Conservation (phyloP, 2,113 vertebrate species). For the Hemichromis elongatus region DNA sequence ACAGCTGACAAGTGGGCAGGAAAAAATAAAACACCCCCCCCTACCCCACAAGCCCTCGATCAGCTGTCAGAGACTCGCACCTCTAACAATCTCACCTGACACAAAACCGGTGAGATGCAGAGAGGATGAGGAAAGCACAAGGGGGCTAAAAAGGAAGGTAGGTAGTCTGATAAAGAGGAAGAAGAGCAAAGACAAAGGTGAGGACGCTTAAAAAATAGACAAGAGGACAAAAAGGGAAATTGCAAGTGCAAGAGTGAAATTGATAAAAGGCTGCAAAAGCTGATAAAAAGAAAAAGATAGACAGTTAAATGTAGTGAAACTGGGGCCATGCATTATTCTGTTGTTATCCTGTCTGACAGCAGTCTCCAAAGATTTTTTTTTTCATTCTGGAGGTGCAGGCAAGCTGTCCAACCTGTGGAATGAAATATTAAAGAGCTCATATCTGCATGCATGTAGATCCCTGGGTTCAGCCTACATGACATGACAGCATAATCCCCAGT, state of each 20-base stretch:
- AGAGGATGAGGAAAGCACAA: not conserved
- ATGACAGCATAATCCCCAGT: constrained; percentile 34
- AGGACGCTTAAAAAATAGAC: not conserved
- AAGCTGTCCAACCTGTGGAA: constrained; percentile 40
- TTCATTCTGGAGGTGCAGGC: constrained; percentile 28
- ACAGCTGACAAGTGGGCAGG: constrained; percentile 39
- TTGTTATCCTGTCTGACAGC: constrained; percentile 47
- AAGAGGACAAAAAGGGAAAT: not conserved
- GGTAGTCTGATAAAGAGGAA: not conserved
- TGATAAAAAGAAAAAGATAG: not conserved
- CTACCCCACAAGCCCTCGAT: not conserved
- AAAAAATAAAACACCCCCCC: not conserved
- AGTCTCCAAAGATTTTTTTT: constrained; percentile 15
- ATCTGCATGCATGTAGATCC: constrained; percentile 41
- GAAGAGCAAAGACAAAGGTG: not conserved
- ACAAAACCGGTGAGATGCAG: not conserved
- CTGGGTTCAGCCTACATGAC: constrained; percentile 20
- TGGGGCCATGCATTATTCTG: constrained; percentile 63
- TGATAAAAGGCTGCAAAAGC: not conserved
- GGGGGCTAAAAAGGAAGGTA: not conserved
- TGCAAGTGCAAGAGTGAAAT: not conserved
- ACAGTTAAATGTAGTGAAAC: constrained; percentile 27
- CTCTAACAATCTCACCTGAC: constrained; percentile 8
- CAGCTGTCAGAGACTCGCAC: constrained; percentile 39
- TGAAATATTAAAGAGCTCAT: constrained; percentile 67